These are phyloP conservation scores for Sinosuthora webbiana DNA, from an alignment of 2,113 vertebrate species.

Conservation along the genomic window DNA sequence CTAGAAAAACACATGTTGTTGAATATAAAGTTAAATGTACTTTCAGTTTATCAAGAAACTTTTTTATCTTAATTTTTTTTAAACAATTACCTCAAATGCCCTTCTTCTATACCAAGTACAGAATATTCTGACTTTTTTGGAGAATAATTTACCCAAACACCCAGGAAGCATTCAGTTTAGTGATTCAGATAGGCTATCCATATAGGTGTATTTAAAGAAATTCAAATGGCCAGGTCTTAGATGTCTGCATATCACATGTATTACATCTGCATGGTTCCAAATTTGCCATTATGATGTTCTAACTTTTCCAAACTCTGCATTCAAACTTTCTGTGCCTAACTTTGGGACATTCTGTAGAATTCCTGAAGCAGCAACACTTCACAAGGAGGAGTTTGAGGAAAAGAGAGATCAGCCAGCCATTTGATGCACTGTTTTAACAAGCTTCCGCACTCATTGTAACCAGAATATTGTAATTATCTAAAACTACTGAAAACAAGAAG, in stretches of 20 bases:
- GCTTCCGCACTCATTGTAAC: not conserved
- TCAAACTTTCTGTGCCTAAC: not conserved
- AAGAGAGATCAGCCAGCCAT: not conserved
- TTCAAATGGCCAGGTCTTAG: not conserved
- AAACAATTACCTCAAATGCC: not conserved
- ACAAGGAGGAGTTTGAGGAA: not conserved
- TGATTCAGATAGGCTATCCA: not conserved
- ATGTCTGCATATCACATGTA: not conserved
- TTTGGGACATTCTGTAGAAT: not conserved
- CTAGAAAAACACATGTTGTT: not conserved
- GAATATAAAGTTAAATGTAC: not conserved
- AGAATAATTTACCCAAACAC: not conserved
- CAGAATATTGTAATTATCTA: not conserved
- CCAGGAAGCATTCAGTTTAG: rapidly evolving
- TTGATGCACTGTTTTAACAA: not conserved
- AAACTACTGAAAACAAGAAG: not conserved
- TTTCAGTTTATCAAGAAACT: not conserved
- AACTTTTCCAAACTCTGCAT: not conserved
- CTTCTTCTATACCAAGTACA: not conserved
- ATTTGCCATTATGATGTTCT: not conserved
- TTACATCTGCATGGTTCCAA: not conserved
- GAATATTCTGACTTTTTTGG: not conserved
- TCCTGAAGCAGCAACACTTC: not conserved
- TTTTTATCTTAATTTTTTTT: not conserved
- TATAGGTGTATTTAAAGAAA: not conserved